Evolutionary conservation across 2,113 vertebrate genomes (phyloP), one percentile per base, ranked within the genome.

Genomic region (Gopherus flavomarginatus): DNA sequence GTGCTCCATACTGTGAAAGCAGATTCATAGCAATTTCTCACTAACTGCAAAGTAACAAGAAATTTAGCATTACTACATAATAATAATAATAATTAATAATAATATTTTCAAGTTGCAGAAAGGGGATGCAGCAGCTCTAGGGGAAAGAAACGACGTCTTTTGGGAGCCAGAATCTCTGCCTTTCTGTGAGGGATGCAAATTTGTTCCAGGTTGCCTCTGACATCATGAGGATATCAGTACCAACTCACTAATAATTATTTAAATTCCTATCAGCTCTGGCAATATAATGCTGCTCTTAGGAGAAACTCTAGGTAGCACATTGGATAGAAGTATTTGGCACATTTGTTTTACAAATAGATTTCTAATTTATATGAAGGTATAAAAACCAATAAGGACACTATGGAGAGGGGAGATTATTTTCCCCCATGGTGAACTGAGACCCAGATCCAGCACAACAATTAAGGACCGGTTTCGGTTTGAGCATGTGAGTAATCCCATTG

Each of bases 151-250:
- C 86, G 35, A 5, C 5, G 59, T 26, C 1, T 91, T 59, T 44
- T 6, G 79, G 38, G 69, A 4, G 27, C 11, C 57, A 82, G n/a
- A 85, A n/a, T 26, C 57, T 47, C 56, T 78, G 49, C 50, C n/a
- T 90, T 81, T 88, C 47, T 92, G 35, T 52, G 65, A 86, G 47
- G 95, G 79, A 78, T 59, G 29, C 1, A 29, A 24, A 91, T 95
- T 95, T 96, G 31, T 96, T 96, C 42, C 81, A 88, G 72, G 62
- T 38, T 94, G 79, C 57, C 78, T 91, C 13, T 87, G 59, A 88
- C 11, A 11, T 16, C 42, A 38, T 42, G 50, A 78, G 44, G 2
- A 7, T 31, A 80, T 54, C 29, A 29, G 5, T 81, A 57, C 52
- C 81, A 69, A 88, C 81, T 81, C 50, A 81, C 50, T 81, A 85